These are phyloP conservation scores for Cerastis rubricosa DNA, from an alignment of 2,888 invertebrate genomes.

Conservation along the genomic window DNA sequence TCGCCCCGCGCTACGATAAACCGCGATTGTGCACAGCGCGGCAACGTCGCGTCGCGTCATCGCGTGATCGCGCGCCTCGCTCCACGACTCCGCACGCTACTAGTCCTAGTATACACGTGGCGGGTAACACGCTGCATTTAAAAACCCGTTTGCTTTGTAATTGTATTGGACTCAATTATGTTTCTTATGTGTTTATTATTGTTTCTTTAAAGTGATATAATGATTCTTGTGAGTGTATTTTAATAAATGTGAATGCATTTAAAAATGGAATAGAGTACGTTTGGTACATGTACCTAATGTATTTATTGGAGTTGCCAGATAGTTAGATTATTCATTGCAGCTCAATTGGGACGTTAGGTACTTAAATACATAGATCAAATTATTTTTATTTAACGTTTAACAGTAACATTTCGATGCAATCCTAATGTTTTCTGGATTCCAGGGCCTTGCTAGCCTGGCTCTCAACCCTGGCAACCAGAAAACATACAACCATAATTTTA, in stretches of 20 bases:
- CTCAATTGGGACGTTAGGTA: background rate
- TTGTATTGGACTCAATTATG: background rate
- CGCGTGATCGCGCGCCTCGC: conserved; percentile 59
- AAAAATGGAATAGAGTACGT: no score
- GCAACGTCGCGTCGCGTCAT: conserved; percentile 70
- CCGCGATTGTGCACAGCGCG: conserved; percentile 57
- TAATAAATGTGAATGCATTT: background rate
- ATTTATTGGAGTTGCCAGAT: background rate
- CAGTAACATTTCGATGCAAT: background rate
- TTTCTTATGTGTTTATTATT: no score
- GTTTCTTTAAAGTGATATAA: background rate
- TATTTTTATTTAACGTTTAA: no score
- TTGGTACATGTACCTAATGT: no score
- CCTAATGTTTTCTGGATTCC: background rate
- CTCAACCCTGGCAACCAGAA: no score
- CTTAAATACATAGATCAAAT: background rate
- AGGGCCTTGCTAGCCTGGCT: background rate
- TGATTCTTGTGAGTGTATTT: background rate
- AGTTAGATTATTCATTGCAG: background rate
- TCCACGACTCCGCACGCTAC: conserved; percentile 37
- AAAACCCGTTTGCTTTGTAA: background rate
- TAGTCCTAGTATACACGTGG: conserved; percentile 19
- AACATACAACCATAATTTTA: no score
- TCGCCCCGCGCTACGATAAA: conserved; percentile 39
- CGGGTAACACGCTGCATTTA: background rate